Conservation (phyloP, 2,888 invertebrate species). For the Lordiphosa fenestrarum region DNA sequence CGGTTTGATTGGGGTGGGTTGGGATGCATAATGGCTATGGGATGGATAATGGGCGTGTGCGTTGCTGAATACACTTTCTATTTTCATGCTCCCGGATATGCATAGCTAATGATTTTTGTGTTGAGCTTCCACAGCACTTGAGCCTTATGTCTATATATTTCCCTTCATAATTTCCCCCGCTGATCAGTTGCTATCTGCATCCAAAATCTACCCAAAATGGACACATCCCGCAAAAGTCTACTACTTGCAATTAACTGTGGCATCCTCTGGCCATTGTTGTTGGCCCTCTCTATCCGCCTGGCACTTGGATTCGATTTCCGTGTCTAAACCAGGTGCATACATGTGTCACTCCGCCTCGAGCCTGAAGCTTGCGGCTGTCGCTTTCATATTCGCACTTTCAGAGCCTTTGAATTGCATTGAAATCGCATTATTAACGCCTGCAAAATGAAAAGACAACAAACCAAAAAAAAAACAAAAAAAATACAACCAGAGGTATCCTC, state of each 20-base stretch:
- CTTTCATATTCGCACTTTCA: constrained; percentile 66
- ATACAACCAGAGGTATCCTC: constrained; percentile 24
- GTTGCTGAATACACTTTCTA: constrained; percentile 9
- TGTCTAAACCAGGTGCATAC: constrained; percentile 79
- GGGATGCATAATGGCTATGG: background rate
- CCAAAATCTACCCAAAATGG: too few relatives aligned
- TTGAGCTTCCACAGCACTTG: too few relatives aligned
- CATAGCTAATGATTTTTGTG: too few relatives aligned
- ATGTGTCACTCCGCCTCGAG: constrained; percentile 76
- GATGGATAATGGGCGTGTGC: constrained; percentile 2
- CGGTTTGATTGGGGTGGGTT: background rate
- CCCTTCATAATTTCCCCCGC: too few relatives aligned
- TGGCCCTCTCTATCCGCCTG: too few relatives aligned
- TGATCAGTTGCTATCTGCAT: too few relatives aligned
- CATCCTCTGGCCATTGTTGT: constrained; percentile 29
- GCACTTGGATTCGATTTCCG: constrained; percentile 13
- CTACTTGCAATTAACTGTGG: background rate
- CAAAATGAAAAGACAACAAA: constrained; percentile 6
- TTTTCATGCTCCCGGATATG: background rate
- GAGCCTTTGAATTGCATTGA: constrained; percentile 66
- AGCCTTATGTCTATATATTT: too few relatives aligned
- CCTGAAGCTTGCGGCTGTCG: constrained; percentile 51
- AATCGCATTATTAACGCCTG: constrained; percentile 78
- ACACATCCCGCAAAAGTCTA: too few relatives aligned
- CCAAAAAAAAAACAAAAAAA: background rate